Evolutionary conservation across 2,888 invertebrate species (phyloP).

Genomic region (Zhuqinia jingwanae): DNA sequence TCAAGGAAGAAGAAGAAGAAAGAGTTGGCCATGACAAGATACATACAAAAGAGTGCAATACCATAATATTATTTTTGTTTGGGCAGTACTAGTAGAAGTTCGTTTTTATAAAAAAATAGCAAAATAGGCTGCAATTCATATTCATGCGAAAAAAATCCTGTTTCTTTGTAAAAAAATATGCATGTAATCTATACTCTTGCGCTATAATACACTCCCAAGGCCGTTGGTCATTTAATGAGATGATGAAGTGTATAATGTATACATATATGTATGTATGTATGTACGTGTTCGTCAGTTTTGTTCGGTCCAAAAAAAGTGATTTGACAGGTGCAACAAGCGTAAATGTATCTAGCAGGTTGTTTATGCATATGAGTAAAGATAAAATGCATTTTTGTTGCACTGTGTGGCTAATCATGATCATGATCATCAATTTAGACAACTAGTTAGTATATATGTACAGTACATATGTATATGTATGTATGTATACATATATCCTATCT

Average conservation of each 20-base stretch:
- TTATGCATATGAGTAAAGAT: slow-evolving; percentile 27
- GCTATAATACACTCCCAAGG: slow-evolving; percentile 55
- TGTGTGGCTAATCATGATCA: not conserved
- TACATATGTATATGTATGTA: too few species aligned
- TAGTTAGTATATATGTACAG: too few species aligned
- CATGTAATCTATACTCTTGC: slow-evolving; percentile 15
- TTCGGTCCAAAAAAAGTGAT: not conserved
- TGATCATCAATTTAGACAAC: too few species aligned
- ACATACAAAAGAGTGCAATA: slow-evolving; percentile 47
- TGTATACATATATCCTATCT: too few species aligned
- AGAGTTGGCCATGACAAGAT: slow-evolving; percentile 36
- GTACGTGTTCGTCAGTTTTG: slow-evolving; percentile 9
- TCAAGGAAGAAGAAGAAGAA: too few species aligned
- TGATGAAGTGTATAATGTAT: too few species aligned
- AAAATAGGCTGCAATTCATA: too few species aligned
- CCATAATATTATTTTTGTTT: not conserved
- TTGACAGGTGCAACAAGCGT: slow-evolving; percentile 49
- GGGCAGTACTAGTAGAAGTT: too few species aligned
- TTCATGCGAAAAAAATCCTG: too few species aligned
- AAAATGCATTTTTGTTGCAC: slow-evolving; percentile 65
- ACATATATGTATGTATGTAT: too few species aligned
- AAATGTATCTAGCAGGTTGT: not conserved
- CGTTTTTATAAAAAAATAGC: too few species aligned
- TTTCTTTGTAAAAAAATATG: not conserved
- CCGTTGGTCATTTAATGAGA: slow-evolving; percentile 66